Evolutionary conservation across 1,140 invertebrate genomes (phyloP), one percentile per base, ranked within the genome.

Genomic region (Drosophila dunni): DNA sequence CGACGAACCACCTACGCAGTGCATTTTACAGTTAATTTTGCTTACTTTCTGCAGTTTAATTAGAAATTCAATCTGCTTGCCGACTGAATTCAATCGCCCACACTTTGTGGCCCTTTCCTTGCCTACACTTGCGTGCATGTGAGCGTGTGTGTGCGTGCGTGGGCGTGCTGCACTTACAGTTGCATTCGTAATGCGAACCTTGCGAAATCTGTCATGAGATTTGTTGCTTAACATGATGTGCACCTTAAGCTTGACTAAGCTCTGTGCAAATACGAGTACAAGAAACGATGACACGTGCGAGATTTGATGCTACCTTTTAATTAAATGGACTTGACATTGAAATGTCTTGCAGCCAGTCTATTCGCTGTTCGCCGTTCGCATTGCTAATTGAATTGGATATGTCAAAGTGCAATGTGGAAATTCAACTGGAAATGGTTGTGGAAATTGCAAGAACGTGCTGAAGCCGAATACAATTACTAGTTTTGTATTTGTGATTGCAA

Each of bases 41-140:
- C 45, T 58, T 67, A 38, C 71, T 67, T 68, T 20, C 62, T 17
- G 17, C 7, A n/a, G 24, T 65, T 45, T 85, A 82, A 85, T 85
- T 84, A 85, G 44, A 79, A 72, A 74, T 78, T 78, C 75, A 53
- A 54, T 51, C 51, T 20, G 38, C 29, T 11, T 11, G 20, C 24
- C 7, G 13, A 10, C 29, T 36, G 56, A 45, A 17, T 17, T 38
- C n/a, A 13, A 11, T 40, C 13, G 38, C n/a, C 10, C 40, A 13
- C n/a, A 6, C 40, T 42, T n/a, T 5, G 4, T 13, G 3, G 0
- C 4, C 10, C 11, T 42, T n/a, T 42, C n/a, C 7, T n/a, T 42
- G 0, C 4, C 11, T 42, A 0, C 6, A 4, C 3, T 29, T 2
- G 6, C 9, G 11, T 40, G 7, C n/a, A 9, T 33, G 15, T 15